Evolutionary conservation across 1,140 invertebrate genomes (phyloP).

Genomic region (Macrobrachium nipponense): DNA sequence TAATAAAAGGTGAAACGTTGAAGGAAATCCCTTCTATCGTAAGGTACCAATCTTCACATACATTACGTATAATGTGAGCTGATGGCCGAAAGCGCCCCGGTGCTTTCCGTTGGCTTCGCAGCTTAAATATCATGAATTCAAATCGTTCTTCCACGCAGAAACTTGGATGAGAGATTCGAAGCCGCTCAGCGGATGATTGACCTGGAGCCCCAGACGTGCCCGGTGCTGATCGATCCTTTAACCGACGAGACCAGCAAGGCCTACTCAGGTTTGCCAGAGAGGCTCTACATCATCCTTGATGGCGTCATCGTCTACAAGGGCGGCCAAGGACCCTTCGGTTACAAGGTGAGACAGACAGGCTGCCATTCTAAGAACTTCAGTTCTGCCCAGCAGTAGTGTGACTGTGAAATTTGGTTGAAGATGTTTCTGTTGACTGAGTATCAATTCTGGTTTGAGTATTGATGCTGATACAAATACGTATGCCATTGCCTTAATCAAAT

Average conservation of each 20-base stretch:
- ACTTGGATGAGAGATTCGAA: constrained; percentile 24
- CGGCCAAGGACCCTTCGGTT: constrained; percentile 14
- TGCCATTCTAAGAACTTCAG: neutral
- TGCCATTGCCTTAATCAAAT: too few species aligned
- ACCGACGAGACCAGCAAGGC: constrained; percentile 36
- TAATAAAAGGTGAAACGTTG: too few species aligned
- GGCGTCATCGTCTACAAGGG: constrained; percentile 47
- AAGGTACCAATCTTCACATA: too few species aligned
- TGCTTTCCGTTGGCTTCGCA: too few species aligned
- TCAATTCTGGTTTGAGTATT: too few species aligned
- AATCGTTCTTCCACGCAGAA: constrained; percentile 1
- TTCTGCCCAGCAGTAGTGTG: too few species aligned
- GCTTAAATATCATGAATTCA: too few species aligned
- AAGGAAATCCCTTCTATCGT: too few species aligned
- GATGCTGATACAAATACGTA: too few species aligned
- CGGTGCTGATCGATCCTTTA: constrained; percentile 32
- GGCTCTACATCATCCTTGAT: constrained; percentile 44
- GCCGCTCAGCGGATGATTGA: constrained; percentile 32
- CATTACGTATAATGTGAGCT: too few species aligned
- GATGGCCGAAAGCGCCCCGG: too few species aligned
- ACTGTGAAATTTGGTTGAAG: too few species aligned
- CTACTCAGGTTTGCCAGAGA: constrained; percentile 13
- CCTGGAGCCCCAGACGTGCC: constrained; percentile 4
- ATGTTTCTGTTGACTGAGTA: neutral
- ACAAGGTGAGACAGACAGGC: constrained; percentile 28